These are phyloP conservation scores for Rhabdomys pumilio DNA, from an alignment of 2,797 vertebrate species.

Conservation along the genomic window DNA sequence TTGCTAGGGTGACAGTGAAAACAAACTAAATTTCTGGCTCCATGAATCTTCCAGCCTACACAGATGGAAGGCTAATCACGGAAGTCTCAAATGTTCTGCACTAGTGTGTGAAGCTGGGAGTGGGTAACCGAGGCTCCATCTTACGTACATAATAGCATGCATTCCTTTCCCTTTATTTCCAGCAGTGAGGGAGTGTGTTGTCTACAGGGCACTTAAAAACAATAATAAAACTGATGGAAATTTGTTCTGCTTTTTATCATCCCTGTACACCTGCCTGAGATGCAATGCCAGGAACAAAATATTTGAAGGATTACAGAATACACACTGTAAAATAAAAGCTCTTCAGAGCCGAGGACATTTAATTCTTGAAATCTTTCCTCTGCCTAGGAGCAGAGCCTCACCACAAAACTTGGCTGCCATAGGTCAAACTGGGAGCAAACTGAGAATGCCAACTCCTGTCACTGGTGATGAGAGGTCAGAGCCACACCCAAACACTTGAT, in stretches of 20 bases:
- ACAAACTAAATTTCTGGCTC: not conserved
- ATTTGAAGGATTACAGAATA: slow-evolving; percentile 23
- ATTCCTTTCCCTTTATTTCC: not conserved
- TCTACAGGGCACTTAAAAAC: slow-evolving; percentile 40
- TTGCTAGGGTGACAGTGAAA: not conserved
- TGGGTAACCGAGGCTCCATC: not conserved
- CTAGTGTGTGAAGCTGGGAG: not conserved
- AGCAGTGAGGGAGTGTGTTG: not conserved
- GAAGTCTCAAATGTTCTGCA: not conserved
- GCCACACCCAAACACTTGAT: not conserved
- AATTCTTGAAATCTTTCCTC: slow-evolving; percentile 27
- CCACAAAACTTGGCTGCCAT: not conserved
- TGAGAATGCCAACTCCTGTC: not conserved
- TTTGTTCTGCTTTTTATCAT: slow-evolving; percentile 44
- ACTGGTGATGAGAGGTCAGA: not conserved
- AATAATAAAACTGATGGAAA: slow-evolving; percentile 2
- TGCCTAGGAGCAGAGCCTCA: slow-evolving; percentile 31
- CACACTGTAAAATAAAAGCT: slow-evolving; percentile 32
- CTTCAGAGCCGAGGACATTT: not conserved
- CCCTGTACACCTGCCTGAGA: slow-evolving; percentile 13
- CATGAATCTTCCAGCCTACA: not conserved
- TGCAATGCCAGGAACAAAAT: slow-evolving; percentile 32
- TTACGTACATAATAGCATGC: not conserved
- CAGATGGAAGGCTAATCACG: not conserved
- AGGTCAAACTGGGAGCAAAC: not conserved